Evolutionary conservation across 1,140 invertebrate genomes (phyloP).

Genomic region (Daktulosphaira vitifoliae): DNA sequence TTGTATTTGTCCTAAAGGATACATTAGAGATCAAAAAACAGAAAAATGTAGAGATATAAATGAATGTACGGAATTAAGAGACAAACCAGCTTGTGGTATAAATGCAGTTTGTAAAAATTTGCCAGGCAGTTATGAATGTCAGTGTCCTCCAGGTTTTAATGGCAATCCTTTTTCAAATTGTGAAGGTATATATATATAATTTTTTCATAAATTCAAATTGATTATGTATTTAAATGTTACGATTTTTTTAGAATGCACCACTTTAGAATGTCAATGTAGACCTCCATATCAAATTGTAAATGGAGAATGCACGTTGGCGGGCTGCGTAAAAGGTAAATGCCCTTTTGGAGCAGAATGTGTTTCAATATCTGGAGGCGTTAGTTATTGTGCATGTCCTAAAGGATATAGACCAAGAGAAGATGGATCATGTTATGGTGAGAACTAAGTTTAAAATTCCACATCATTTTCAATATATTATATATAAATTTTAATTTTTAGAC

Average conservation of each 20-base stretch:
- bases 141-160: slow-evolving; percentile 74
- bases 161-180: slow-evolving; percentile 81
- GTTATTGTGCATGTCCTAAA: slow-evolving; percentile 79
- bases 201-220: background rate
- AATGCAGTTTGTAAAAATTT: slow-evolving; percentile 87
- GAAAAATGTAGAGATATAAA: slow-evolving; percentile 77
- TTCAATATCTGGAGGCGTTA: slow-evolving; percentile 76
- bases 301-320: slow-evolving; percentile 72
- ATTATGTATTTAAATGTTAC: background rate
- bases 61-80: slow-evolving; percentile 66
- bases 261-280: slow-evolving; percentile 73
- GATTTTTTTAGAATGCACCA: slow-evolving; percentile 57
- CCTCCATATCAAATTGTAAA: slow-evolving; percentile 74
- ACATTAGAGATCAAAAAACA: slow-evolving; percentile 58
- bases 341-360: slow-evolving; percentile 77
- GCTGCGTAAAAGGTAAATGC: slow-evolving; percentile 68
- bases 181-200: slow-evolving; percentile 48
- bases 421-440: slow-evolving; percentile 58
- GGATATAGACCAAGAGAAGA: slow-evolving; percentile 63
- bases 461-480: slow-evolving; percentile 1
- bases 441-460: background rate
- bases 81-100: slow-evolving; percentile 67
- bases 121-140: slow-evolving; percentile 87
- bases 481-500: slow-evolving; percentile 46
- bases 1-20: slow-evolving; percentile 79